phyloP scores from a whole-genome alignment of 2,113 vertebrate genomes.

The Eretmochelys imbricata region DNA sequence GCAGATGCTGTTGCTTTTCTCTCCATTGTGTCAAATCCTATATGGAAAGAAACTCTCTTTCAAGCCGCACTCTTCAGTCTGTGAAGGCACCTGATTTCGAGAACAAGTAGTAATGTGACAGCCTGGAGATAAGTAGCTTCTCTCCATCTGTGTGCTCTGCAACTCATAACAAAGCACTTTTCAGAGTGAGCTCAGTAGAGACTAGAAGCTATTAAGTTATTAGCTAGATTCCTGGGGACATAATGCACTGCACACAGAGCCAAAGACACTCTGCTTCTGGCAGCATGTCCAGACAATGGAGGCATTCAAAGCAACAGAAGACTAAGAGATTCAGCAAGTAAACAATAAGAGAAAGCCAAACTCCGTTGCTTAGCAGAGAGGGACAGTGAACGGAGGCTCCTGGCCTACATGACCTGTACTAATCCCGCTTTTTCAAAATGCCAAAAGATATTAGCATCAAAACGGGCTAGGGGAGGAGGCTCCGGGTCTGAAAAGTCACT shows the following conservation, averaged over 20 bases:
- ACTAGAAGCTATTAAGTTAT: constrained; percentile 69
- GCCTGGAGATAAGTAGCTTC: constrained; percentile 39
- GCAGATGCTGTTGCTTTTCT: constrained; percentile 42
- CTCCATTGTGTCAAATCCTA: constrained; percentile 52
- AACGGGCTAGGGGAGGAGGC: constrained; percentile 56
- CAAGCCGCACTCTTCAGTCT: constrained; percentile 30
- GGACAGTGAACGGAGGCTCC: background rate
- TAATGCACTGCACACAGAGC: background rate
- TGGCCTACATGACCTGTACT: constrained; percentile 30
- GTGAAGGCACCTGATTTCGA: constrained; percentile 40
- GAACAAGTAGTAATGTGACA: constrained; percentile 18
- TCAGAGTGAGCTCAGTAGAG: constrained; percentile 21
- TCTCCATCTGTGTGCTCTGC: constrained; percentile 53
- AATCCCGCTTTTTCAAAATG: constrained; percentile 67
- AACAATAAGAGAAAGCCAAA: constrained; percentile 57
- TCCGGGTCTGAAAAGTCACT: constrained; percentile 60
- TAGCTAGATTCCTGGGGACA: constrained; percentile 76
- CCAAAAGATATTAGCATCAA: constrained; percentile 78
- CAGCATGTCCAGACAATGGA: constrained; percentile 68
- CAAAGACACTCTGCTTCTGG: constrained; percentile 48
- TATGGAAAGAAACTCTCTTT: background rate
- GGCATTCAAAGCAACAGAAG: constrained; percentile 67
- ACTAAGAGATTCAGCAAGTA: constrained; percentile 32
- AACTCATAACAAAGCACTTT: constrained; percentile 56
- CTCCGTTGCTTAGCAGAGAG: background rate